Base-by-base conservation (phyloP, 2,797 vertebrate species). In the Brachymystax lenok region DNA sequence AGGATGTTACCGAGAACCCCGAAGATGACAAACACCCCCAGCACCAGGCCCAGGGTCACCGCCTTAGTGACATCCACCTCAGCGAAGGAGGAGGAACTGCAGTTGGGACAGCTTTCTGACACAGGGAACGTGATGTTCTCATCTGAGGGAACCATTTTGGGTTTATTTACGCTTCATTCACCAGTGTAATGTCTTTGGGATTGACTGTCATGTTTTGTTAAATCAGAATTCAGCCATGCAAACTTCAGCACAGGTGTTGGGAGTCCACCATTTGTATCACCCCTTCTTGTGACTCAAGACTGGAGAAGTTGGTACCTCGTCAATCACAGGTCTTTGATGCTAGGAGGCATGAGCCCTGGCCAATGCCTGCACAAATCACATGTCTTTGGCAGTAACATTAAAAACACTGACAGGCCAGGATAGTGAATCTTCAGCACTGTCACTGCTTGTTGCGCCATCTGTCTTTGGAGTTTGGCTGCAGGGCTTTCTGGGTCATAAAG, bases 1-100 rank as follows among this genome's bases (percentile, higher is more conserved):
- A 95, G 83, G 77, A 92, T 87, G 87, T 95, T 95, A 19, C 95
- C 95, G 5, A 94, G 86, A 6, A 95, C 91, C 0, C 94, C 95
- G 2, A 95, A 95, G 67, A 94, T 81, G 0, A 93, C 76, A 28
- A 95, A 95, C 28, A 94, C 76, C 68, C 92, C 68, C 69, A 95
- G 83, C 33, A 94, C 90, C 12, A 92, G 17, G 7, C 87, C 90
- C 76, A 95, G 73, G 7, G 81, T 72, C 72, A 94, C 87, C 0
- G 84, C 85, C 73, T 94, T 95, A 40, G 75, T 66, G 0, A 94
- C 68, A 14, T 92, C 81, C 46, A 94, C 78, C 13, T 87, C 85
- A 0, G 87, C 79, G 16, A 80, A 28, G 59, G 82, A 4, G 2
- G 87, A 73, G 73, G 86, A 81, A 85, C 89, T 94, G 85, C 92